A percentile compares a stretch with the other conserved stretches of the same genome.
Conservation (phyloP, 2,113 vertebrate species). For the Uria aalge region DNA sequence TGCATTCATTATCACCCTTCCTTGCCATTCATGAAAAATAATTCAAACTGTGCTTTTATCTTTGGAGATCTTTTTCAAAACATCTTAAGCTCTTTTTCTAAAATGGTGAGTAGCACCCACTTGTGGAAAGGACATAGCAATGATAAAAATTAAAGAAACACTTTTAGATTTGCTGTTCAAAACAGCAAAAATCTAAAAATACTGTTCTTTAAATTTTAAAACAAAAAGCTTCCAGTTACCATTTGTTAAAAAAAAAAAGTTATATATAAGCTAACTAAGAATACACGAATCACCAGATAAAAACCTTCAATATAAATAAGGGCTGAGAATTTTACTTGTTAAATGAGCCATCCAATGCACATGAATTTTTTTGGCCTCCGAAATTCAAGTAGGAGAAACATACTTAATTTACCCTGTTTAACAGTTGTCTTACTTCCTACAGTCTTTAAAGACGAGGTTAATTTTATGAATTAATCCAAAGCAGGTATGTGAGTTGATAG, state of each 20-base stretch:
- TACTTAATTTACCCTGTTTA: not conserved
- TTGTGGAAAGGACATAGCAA: not conserved
- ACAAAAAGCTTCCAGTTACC: rapidly evolving
- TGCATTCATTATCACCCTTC: not conserved
- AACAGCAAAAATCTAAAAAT: not conserved
- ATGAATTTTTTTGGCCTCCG: rapidly evolving
- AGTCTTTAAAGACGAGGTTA: not conserved
- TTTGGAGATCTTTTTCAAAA: not conserved
- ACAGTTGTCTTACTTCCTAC: not conserved
- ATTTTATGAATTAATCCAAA: not conserved
- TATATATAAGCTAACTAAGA: not conserved
- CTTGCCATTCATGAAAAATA: not conserved
- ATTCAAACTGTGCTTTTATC: not conserved
- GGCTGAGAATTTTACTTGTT: not conserved
- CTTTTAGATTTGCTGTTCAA: not conserved
- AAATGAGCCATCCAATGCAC: not conserved
- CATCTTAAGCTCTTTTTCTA: not conserved
- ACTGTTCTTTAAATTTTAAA: not conserved
- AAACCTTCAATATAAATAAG: not conserved
- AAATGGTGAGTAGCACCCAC: not conserved
- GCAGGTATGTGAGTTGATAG: not conserved
- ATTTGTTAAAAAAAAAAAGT: not conserved
- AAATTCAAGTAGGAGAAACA: not conserved
- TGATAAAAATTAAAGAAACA: not conserved
- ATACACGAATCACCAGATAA: not conserved